Evolutionary conservation across 2,113 vertebrate genomes (phyloP).

Genomic region (Gadus chalcogrammus): DNA sequence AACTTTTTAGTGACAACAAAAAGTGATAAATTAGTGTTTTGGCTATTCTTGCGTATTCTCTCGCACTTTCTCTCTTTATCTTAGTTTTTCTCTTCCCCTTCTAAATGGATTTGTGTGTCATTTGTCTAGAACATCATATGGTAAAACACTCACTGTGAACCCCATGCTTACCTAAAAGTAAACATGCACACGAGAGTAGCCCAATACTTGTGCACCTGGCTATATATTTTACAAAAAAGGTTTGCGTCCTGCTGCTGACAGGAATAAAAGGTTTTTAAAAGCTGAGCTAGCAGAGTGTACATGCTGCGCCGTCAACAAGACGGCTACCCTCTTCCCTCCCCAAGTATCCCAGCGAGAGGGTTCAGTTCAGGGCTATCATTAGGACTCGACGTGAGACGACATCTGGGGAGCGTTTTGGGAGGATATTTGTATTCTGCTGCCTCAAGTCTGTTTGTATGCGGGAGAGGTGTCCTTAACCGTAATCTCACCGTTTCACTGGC

Average conservation of each 20-base stretch:
- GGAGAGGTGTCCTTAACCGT: conserved; percentile 42
- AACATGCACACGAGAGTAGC: background rate
- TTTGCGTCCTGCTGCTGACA: background rate
- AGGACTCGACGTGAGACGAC: conserved; percentile 38
- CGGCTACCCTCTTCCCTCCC: background rate
- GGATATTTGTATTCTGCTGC: conserved; percentile 38
- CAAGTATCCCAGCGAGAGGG: background rate
- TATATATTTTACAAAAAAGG: background rate
- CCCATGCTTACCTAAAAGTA: too few relatives aligned
- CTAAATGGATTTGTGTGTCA: too few relatives aligned
- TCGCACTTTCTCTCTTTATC: too few relatives aligned
- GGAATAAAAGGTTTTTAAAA: conserved; percentile 21
- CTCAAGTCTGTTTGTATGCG: conserved; percentile 36
- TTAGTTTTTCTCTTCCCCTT: too few relatives aligned
- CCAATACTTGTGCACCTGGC: background rate
- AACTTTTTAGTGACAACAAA: too few relatives aligned
- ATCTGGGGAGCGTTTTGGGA: conserved; percentile 35
- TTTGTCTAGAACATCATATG: too few relatives aligned
- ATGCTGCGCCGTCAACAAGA: conserved; percentile 16
- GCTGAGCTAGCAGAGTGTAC: conserved; percentile 19
- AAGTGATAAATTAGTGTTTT: too few relatives aligned
- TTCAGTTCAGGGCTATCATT: conserved; percentile 20
- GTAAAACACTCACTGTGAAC: too few relatives aligned
- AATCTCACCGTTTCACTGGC: conserved; percentile 29
- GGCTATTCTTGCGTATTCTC: too few relatives aligned